Evolutionary conservation across 2,888 invertebrate genomes (phyloP).

Genomic region (Leuctra nigra): DNA sequence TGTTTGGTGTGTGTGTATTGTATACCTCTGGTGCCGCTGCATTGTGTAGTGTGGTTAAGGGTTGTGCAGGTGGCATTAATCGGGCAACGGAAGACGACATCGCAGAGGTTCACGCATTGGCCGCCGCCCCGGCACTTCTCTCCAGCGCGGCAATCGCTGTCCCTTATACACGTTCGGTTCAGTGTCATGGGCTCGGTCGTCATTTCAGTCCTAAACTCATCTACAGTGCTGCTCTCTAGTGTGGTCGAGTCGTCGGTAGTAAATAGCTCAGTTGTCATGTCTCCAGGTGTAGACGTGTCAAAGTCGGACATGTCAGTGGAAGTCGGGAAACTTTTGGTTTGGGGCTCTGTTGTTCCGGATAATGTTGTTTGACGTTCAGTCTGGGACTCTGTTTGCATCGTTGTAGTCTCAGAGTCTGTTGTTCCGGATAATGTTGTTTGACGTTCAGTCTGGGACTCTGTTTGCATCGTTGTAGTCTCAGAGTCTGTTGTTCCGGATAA

Average conservation of each 20-base stretch:
- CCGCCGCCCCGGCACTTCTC: slow-evolving; percentile 57
- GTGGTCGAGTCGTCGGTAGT: slow-evolving; percentile 21
- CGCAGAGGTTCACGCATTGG: slow-evolving; percentile 56
- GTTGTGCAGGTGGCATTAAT: slow-evolving; percentile 55
- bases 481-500: too few species aligned
- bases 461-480: too few species aligned
- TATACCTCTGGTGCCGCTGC: too few species aligned
- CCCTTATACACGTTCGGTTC: slow-evolving; percentile 50
- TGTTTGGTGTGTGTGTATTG: too few species aligned
- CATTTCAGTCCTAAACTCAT: neutral
- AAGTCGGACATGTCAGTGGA: slow-evolving; percentile 34
- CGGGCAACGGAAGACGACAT: slow-evolving; percentile 47
- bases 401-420: too few species aligned
- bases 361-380: too few species aligned
- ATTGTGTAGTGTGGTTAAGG: slow-evolving; percentile 54
- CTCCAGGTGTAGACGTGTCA: slow-evolving; percentile 31
- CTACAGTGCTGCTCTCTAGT: slow-evolving; percentile 22
- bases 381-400: too few species aligned
- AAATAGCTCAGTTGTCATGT: slow-evolving; percentile 28
- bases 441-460: too few species aligned
- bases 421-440: too few species aligned
- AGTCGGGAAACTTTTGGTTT: slow-evolving; percentile 28
- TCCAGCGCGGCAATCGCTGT: slow-evolving; percentile 55
- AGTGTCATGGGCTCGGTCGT: neutral
- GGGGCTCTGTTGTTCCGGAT: neutral